These are phyloP conservation scores for Galeopterus variegatus DNA, from an alignment of 2,113 vertebrate species.

Conservation along the genomic window DNA sequence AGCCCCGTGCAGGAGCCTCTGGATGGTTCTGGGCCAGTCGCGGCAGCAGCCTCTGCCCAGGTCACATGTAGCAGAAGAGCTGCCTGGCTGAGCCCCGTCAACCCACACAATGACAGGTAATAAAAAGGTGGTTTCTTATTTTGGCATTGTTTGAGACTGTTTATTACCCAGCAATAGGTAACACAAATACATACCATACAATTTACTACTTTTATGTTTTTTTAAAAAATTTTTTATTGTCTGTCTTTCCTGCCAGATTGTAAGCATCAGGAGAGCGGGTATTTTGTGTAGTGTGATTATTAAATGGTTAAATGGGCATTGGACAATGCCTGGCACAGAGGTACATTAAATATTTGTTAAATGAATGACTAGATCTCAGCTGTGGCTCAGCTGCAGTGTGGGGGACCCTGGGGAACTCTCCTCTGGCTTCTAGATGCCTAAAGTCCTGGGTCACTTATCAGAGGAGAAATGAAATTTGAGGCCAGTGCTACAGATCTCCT, in stretches of 20 bases:
- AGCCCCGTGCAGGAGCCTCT: neutral
- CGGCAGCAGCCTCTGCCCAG: neutral
- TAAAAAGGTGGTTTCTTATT: neutral
- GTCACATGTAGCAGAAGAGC: neutral
- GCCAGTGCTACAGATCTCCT: neutral
- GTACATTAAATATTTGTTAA: neutral
- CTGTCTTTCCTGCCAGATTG: neutral
- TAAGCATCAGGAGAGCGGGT: neutral
- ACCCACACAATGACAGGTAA: neutral
- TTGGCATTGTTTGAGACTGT: neutral
- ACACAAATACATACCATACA: neutral
- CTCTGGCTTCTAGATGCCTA: neutral
- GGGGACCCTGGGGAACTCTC: neutral
- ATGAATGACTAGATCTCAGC: neutral
- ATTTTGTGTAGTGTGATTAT: neutral
- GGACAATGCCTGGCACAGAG: neutral
- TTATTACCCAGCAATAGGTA: neutral
- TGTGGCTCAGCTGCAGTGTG: neutral
- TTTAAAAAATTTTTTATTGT: neutral
- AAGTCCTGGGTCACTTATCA: neutral
- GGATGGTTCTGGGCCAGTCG: neutral
- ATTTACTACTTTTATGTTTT: neutral
- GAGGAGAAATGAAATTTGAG: neutral
- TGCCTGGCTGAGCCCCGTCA: neutral
- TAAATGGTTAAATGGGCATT: neutral